These are phyloP conservation scores for Rotaria macrura DNA, from an alignment of 2,888 invertebrate genomes.

Conservation along the genomic window DNA sequence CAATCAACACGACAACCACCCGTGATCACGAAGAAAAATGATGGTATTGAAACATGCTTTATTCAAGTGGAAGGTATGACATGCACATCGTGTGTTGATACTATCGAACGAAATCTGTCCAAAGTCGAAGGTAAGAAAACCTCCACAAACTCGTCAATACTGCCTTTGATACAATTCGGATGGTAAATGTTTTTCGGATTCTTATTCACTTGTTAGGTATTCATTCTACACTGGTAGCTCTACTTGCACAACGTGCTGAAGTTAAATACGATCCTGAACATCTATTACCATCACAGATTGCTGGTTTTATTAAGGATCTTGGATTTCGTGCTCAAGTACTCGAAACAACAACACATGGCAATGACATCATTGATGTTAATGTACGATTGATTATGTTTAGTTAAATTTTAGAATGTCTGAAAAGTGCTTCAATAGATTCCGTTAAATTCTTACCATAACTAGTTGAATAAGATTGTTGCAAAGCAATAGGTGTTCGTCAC, in stretches of 20 bases:
- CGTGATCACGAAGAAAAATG: too few relatives aligned
- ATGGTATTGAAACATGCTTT: not conserved
- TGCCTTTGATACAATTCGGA: too few relatives aligned
- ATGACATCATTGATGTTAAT: not conserved
- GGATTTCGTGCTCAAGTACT: constrained; percentile 73
- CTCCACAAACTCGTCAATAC: not conserved
- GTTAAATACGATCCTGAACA: constrained; percentile 70
- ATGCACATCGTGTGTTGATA: constrained; percentile 52
- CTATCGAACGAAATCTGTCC: constrained; percentile 42
- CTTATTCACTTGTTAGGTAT: constrained; percentile 56
- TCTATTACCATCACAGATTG: constrained; percentile 68
- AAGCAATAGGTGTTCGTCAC: too few relatives aligned
- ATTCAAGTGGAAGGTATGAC: constrained; percentile 49
- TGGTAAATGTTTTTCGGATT: too few relatives aligned
- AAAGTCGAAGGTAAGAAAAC: constrained; percentile 42
- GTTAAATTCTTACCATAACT: too few relatives aligned
- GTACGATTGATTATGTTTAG: too few relatives aligned
- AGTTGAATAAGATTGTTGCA: too few relatives aligned
- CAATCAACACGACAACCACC: too few relatives aligned
- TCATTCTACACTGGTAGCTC: constrained; percentile 71
- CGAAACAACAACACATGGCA: constrained; percentile 47
- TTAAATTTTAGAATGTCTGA: too few relatives aligned
- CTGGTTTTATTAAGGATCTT: constrained; percentile 70
- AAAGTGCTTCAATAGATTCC: too few relatives aligned
- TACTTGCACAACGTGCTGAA: constrained; percentile 88